Evolutionary conservation across 2,888 invertebrate genomes (phyloP), one percentile per base, ranked within the genome.

Genomic region (Mimachlamys varia): DNA sequence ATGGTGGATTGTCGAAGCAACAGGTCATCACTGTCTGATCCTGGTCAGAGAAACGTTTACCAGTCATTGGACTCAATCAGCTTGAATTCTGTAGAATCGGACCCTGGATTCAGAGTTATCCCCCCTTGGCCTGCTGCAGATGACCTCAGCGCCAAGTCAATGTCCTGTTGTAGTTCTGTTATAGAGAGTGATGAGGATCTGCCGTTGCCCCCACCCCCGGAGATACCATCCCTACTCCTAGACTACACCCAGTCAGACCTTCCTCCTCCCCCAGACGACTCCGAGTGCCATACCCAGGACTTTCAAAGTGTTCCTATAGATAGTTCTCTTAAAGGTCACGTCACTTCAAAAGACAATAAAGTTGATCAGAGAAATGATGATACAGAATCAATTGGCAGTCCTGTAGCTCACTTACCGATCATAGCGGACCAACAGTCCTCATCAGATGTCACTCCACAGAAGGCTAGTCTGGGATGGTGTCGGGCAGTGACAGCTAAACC

Each of bases 11-110:
- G 12, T 33, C 33, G 27, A 12, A 76, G 33, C 22, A 76, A 76
- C 76, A 76, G 76, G 33, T 76, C 76, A 27, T 76, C 76, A 76
- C 27, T 76, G 33, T 76, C 76, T 76, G 76, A 76, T 76, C 76
- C 76, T 76, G 76, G 76, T 76, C 76, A 76, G 10, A 76, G 76
- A 33, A 76, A 76, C 15, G 76, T 76, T 33, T 76, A 76, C 33
- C 22, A 27, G 10, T 33, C 76, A 2, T 15, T 76, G 76, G 76
- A 76, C 33, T 76, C 76, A 27, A 76, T 76, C 33, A 76, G 76
- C 27, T 2, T 76, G 27, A 76, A 76, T 33, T 33, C 76, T 27
- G 27, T 76, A 7, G 76, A 76, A 33, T 76, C 76, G 13, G 76
- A 76, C 33, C 76, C 76, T 76, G 76, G 76, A 7, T 76, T 12